A percentile compares a stretch with the other conserved stretches of the same genome.
phyloP scores from a whole-genome alignment of 2,113 vertebrate species.

The Macquaria australasica region DNA sequence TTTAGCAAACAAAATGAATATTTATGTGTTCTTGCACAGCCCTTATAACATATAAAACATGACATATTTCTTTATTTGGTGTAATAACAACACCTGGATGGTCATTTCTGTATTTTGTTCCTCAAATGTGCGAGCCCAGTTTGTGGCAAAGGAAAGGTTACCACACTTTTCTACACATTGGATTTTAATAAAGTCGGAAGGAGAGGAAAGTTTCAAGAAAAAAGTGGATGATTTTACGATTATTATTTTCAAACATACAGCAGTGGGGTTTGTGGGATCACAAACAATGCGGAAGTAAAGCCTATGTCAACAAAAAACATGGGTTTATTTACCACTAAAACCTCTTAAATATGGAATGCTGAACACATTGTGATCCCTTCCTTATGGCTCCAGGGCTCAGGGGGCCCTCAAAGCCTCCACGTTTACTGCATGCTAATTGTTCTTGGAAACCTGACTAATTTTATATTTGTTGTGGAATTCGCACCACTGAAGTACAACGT shows the following conservation, averaged over 20 bases:
- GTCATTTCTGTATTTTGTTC: not conserved
- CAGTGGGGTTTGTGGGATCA: not conserved
- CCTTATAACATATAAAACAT: not conserved
- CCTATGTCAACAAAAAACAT: not conserved
- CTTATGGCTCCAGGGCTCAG: not conserved
- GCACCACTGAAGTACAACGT: not conserved
- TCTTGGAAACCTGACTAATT: not conserved
- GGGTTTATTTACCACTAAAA: not conserved
- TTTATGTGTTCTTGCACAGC: not conserved
- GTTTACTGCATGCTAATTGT: not conserved
- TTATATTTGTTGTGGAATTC: not conserved
- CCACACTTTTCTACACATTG: not conserved
- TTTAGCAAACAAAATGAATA: not conserved
- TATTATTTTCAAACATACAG: not conserved
- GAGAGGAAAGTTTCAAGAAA: too few relatives aligned
- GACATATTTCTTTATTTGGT: not conserved
- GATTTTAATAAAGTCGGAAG: not conserved
- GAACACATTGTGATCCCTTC: not conserved
- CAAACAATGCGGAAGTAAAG: not conserved
- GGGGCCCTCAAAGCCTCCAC: not conserved
- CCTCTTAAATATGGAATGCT: not conserved
- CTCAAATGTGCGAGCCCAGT: not conserved
- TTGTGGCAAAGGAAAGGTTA: not conserved
- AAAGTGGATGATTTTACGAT: not conserved
- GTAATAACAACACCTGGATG: not conserved